phyloP scores from a whole-genome alignment of 2,113 vertebrate genomes.

The Plectropomus leopardus region DNA sequence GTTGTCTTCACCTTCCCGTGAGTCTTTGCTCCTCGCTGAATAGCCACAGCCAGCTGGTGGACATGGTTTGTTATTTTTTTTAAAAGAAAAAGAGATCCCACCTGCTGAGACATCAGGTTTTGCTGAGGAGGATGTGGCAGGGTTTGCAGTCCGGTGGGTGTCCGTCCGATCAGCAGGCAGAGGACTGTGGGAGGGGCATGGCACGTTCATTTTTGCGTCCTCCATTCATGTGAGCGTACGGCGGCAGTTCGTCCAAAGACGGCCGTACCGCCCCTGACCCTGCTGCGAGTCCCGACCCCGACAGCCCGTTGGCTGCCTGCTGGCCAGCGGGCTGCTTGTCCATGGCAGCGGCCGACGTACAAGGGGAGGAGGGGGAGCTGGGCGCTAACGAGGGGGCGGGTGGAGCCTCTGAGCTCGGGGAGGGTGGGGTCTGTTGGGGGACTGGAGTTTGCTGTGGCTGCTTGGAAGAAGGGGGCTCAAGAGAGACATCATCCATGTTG shows the following conservation, averaged over 20 bases:
- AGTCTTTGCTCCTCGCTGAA: constrained; percentile 49
- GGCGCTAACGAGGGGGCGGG: constrained; percentile 56
- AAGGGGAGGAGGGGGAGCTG: constrained; percentile 70
- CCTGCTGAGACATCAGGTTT: constrained; percentile 48
- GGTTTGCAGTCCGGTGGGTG: constrained; percentile 47
- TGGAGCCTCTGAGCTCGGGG: constrained; percentile 60
- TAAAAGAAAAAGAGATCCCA: neutral
- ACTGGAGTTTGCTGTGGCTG: constrained; percentile 55
- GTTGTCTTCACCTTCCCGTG: constrained; percentile 30
- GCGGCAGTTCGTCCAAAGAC: constrained; percentile 92
- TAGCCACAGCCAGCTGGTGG: constrained; percentile 24
- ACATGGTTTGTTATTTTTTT: constrained; percentile 11
- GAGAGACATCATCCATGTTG: constrained; percentile 89
- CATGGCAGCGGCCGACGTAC: constrained; percentile 58
- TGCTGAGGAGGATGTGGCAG: constrained; percentile 28
- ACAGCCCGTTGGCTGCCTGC: constrained; percentile 89
- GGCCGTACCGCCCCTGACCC: constrained; percentile 79
- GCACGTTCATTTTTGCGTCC: constrained; percentile 94
- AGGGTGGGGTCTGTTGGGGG: constrained; percentile 64
- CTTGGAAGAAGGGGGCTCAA: constrained; percentile 84
- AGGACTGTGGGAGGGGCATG: constrained; percentile 95
- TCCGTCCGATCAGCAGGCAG: constrained; percentile 92
- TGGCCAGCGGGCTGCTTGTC: constrained; percentile 90
- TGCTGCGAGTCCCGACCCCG: constrained; percentile 35
- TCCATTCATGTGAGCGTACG: constrained; percentile 99